Evolutionary conservation across 92 coral and sea anemone genomes (phyloP), one percentile per base, ranked within the genome.

Genomic region (Zoanthus sociatus): DNA sequence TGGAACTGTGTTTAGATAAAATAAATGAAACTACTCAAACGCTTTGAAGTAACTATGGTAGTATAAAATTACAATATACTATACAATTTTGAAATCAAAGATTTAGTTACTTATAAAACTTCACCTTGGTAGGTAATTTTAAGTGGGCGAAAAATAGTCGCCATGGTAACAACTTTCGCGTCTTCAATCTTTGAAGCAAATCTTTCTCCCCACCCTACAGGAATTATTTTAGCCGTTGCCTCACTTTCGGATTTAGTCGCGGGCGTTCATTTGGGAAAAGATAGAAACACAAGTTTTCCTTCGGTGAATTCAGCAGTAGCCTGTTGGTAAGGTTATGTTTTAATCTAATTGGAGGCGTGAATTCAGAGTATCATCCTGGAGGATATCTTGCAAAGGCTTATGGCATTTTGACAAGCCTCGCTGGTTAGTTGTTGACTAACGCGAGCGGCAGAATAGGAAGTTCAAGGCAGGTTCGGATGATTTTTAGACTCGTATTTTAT

Each of bases 231-330:
- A 15, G 26, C 75, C 33, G 45, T 55, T 81, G 75, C 85, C 85
- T 81, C 85, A 81, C 85, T 81, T 48, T 81, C 76, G 21, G 58
- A 18, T 56, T 55, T 4, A 54, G 85, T 74, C 61, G 85, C 85
- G 85, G 85, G 85, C 85, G 85, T 81, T 81, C 74, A 81, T 81
- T 81, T 81, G 85, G 58, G 75, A 81, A 81, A 81, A 79, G 31
- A 77, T 33, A 53, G 44, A 32, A 56, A 63, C 37, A 78, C 58
- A 81, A 64, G 46, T 81, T 63, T 81, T 30, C 47, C 4, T 66
- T 50, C 70, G 50, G 74, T 69, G 74, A 15, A 30, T 81, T 72
- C 73, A 13, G 63, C 21, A 20, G 85, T 73, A 60, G 21, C 42
- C 42, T 37, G 42, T 61, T 21, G 14, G 30, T 61, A 16, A 44